phyloP scores from a whole-genome alignment of 2,113 vertebrate genomes.

The Clarias gariepinus region DNA sequence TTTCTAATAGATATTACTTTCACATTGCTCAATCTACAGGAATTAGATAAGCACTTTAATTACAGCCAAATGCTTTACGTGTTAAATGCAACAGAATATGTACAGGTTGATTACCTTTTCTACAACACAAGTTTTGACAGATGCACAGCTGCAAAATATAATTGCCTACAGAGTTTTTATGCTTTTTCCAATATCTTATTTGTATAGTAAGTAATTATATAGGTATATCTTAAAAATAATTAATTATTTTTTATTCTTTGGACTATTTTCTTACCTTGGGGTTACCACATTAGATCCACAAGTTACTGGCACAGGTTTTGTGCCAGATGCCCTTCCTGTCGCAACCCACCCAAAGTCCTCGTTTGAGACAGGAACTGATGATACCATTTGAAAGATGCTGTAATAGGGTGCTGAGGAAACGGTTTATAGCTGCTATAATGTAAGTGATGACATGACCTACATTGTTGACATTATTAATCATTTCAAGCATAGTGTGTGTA shows the following conservation, averaged over 20 bases:
- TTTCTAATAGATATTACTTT: background rate
- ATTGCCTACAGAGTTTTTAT: background rate
- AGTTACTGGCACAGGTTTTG: no score
- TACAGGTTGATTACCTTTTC: background rate
- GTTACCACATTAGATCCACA: no score
- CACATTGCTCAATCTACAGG: background rate
- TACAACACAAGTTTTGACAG: background rate
- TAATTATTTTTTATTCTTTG: no score
- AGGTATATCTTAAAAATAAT: no score
- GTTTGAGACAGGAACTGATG: no score
- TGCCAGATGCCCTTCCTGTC: no score
- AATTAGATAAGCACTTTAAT: background rate
- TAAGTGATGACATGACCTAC: background rate
- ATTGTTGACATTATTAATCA: background rate
- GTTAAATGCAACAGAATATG: background rate
- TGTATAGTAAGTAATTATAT: background rate
- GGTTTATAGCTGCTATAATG: no score
- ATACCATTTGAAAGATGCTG: no score
- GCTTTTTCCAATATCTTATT: background rate
- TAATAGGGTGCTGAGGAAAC: no score
- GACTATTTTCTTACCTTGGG: no score
- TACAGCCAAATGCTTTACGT: background rate
- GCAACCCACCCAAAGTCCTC: no score
- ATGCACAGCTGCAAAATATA: background rate
- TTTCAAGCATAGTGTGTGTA: no score